phyloP scores from a whole-genome alignment of 2,113 vertebrate genomes.

The Sitta europaea region DNA sequence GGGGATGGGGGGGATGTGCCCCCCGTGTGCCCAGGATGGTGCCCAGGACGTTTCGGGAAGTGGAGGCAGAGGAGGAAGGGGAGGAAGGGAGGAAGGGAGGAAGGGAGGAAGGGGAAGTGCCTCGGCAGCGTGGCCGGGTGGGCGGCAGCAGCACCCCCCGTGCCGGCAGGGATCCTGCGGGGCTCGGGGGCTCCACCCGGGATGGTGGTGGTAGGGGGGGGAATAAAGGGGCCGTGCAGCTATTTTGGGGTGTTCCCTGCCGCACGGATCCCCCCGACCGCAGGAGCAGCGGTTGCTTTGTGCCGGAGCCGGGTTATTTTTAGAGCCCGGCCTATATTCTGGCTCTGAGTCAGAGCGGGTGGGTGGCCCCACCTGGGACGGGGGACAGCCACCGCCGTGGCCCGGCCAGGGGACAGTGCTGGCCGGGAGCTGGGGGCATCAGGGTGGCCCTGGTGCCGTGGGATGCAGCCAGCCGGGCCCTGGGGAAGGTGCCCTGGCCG shows the following conservation, averaged over 20 bases:
- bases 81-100: not conserved
- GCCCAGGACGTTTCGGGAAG: not conserved
- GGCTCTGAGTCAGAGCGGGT: constrained; percentile 56
- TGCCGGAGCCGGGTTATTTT: constrained; percentile 40
- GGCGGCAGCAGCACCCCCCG: not conserved
- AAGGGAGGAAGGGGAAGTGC: not conserved
- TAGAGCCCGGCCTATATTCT: constrained; percentile 55
- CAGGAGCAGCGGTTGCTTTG: not conserved
- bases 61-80: not conserved
- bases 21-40: not conserved
- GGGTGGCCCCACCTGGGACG: constrained; percentile 29
- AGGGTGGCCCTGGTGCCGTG: rapidly evolving
- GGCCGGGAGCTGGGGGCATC: rapidly evolving
- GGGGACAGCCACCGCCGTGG: not conserved
- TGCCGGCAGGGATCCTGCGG: not conserved
- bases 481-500: not conserved
- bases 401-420: not conserved
- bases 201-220: too few relatives aligned
- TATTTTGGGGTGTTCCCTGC: not conserved
- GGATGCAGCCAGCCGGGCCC: rapidly evolving
- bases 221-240: not conserved
- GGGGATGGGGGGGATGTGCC: rapidly evolving
- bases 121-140: not conserved
- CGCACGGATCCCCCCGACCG: not conserved
- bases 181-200: not conserved